These are phyloP conservation scores for Urocyon cinereoargenteus DNA, from an alignment of 2,797 vertebrate genomes.

Conservation along the genomic window DNA sequence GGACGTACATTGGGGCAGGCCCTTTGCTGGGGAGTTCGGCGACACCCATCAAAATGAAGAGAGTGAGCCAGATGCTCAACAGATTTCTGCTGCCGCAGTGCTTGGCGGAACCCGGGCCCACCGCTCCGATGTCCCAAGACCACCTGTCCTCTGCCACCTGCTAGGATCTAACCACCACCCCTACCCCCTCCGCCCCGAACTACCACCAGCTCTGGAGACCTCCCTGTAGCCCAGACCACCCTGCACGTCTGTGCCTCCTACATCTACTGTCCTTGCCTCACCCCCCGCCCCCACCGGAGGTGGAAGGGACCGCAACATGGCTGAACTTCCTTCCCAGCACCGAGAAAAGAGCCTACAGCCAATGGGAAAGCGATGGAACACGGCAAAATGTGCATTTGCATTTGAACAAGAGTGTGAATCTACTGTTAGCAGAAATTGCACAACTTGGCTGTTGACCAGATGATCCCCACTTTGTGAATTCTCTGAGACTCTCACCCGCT, in stretches of 20 bases:
- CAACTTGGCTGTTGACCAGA: conserved; percentile 88
- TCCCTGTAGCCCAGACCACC: background rate
- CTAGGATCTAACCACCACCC: background rate
- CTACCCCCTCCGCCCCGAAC: background rate
- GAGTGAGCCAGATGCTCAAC: background rate
- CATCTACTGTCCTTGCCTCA: conserved; percentile 80
- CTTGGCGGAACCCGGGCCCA: background rate
- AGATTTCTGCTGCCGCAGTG: background rate
- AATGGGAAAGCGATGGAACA: conserved; percentile 90
- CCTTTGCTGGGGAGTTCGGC: background rate
- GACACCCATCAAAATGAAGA: background rate
- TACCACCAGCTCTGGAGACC: background rate
- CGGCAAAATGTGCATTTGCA: conserved; percentile 89
- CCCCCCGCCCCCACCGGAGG: conserved; percentile 91
- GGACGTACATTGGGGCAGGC: background rate
- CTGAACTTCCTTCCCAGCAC: conserved; percentile 93
- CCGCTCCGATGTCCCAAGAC: background rate
- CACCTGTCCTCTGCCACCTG: background rate
- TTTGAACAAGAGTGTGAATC: conserved; percentile 90
- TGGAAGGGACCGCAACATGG: conserved; percentile 89
- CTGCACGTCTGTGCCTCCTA: background rate
- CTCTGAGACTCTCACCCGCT: conserved; percentile 93
- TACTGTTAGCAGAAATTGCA: conserved; percentile 87
- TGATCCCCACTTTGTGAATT: conserved; percentile 93
- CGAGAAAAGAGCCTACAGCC: conserved; percentile 91